Evolutionary conservation across 1,140 invertebrate species (phyloP).

Genomic region (Araneus ventricosus): DNA sequence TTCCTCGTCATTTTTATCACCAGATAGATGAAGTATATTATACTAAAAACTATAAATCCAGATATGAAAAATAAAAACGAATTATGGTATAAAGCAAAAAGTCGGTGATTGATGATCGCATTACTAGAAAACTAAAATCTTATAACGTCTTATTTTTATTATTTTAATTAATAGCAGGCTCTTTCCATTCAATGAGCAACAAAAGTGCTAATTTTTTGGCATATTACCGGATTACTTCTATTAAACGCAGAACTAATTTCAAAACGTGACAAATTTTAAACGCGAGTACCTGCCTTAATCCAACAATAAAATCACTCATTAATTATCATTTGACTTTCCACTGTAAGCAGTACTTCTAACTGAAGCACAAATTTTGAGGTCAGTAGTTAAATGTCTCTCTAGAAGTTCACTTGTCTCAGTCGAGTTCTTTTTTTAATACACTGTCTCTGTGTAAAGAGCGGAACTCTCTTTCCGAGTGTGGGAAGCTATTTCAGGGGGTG

Average conservation of each 20-base stretch:
- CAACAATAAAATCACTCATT: background rate
- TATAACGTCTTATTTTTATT: no score
- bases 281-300: background rate
- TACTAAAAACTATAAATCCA: no score
- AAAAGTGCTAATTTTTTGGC: no score
- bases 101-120: no score
- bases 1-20: no score
- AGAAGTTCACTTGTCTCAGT: conserved; percentile 51
- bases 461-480: conserved; percentile 54
- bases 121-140: no score
- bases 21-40: no score
- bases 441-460: conserved; percentile 57
- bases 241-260: background rate
- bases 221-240: background rate
- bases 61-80: no score
- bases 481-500: conserved; percentile 56
- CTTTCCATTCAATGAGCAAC: no score
- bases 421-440: conserved; percentile 65
- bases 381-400: conserved; percentile 52
- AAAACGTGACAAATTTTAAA: background rate
- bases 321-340: background rate
- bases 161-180: no score
- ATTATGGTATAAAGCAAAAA: no score
- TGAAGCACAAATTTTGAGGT: conserved; percentile 35
- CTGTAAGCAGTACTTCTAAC: background rate